phyloP scores from a whole-genome alignment of 2,113 vertebrate species.

The Rattus rattus region DNA sequence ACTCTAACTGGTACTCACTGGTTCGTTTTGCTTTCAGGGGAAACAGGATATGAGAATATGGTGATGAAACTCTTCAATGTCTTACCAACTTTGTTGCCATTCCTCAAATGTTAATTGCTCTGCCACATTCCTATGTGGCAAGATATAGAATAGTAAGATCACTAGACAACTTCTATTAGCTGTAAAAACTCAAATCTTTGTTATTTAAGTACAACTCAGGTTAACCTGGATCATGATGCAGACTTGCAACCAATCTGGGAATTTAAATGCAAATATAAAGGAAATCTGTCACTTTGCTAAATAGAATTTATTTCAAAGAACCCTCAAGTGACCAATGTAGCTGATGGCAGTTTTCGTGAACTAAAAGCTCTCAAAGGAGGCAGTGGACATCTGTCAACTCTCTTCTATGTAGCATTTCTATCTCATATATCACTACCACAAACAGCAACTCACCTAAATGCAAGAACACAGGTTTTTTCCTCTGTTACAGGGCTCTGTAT shows the following conservation, averaged over 20 bases:
- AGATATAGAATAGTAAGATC: background rate
- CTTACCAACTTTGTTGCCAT: background rate
- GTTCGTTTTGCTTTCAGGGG: slow-evolving; percentile 21
- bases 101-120: background rate
- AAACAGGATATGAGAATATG: background rate
- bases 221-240: background rate
- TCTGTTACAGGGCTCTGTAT: slow-evolving; percentile 40
- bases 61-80: background rate
- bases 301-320: slow-evolving; percentile 18
- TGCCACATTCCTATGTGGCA: background rate
- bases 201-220: background rate
- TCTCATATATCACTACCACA: background rate
- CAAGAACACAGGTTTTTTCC: background rate
- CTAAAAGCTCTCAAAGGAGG: background rate
- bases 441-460: background rate
- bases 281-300: slow-evolving; percentile 8
- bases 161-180: background rate
- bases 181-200: slow-evolving; percentile 8
- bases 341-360: background rate
- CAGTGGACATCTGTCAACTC: background rate
- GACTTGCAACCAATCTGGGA: background rate
- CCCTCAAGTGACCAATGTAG: background rate
- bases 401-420: background rate
- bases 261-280: slow-evolving; percentile 24
- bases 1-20: background rate